Evolutionary conservation across 2,888 invertebrate genomes (phyloP), one percentile per base, ranked within the genome.

Genomic region (Lottia gigantea): DNA sequence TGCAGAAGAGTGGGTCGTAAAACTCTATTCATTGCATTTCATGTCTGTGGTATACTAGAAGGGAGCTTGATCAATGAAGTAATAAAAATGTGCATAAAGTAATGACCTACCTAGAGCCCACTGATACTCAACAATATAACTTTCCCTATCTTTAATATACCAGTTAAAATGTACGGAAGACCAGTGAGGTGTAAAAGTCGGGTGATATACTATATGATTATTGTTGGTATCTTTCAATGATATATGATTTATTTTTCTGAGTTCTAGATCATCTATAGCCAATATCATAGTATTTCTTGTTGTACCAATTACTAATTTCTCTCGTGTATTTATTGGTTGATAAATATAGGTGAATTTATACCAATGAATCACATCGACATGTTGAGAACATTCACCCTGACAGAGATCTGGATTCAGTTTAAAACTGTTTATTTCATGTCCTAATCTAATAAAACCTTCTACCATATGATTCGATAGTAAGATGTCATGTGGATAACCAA

Each of bases 381-480:
- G 71, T 16, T 64, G 45, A 55, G 62, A 65, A 67, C 74, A 74
- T 6, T 40, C 31, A 23, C 71, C 71, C 12, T 62, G 55, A 66
- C 74, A 74, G 40, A 66, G 47, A 19, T 67, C 61, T n/a, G 74
- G 74, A 46, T 74, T 71, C 62, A 74, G 64, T 19, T 64, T 25
- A 25, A 74, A 74, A 6, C 61, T 31, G 45, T 74, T 71, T 4
- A 19, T 40, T 46, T 75, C 67, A n/a, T 46, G 46, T 12, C 73
- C 77, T 16, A 77, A 45, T 25, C 69, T 16, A 7, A 75, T 61
- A 55, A 65, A 69, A 23, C 73, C 75, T 45, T 77, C 75, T 8
- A 66, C 25, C 16, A 64, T 19, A 31, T 49, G 62, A 19, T 69
- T 67, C 11, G 67, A 66, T 16, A 19, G 14, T 4, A 16, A 15